Percentiles rank a stretch among this genome's conserved stretches.
phyloP scores from a whole-genome alignment of 2,113 vertebrate species.

The Blennius ocellaris region DNA sequence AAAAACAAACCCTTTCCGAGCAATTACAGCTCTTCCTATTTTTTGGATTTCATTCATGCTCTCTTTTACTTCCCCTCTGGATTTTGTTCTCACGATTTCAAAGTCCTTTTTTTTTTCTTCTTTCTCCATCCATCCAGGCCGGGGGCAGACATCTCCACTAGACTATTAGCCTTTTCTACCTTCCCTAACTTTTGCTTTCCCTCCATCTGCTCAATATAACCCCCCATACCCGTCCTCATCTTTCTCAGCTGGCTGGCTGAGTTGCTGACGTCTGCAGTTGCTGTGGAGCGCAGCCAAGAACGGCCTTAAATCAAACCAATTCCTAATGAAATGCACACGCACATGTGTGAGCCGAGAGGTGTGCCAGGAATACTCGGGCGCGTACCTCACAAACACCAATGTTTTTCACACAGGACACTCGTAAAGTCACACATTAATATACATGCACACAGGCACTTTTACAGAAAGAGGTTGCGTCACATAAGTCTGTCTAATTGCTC shows the following conservation, averaged over 20 bases:
- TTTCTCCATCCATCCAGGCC: slow-evolving; percentile 42
- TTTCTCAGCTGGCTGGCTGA: slow-evolving; percentile 40
- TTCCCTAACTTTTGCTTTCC: slow-evolving; percentile 39
- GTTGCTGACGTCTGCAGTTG: slow-evolving; percentile 75
- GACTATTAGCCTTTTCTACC: slow-evolving; percentile 44
- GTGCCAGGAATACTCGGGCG: neutral
- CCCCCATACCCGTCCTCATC: slow-evolving; percentile 6
- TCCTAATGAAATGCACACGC: slow-evolving; percentile 55
- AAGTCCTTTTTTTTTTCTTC: slow-evolving; percentile 22
- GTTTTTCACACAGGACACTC: neutral
- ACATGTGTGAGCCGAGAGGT: slow-evolving; percentile 27
- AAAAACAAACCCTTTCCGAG: neutral
- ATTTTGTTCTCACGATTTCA: slow-evolving; percentile 32
- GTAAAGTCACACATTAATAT: neutral
- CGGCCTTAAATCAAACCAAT: slow-evolving; percentile 69
- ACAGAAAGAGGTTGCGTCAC: no score
- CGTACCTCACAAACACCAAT: no score
- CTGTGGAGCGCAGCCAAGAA: slow-evolving; percentile 61
- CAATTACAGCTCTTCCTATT: neutral
- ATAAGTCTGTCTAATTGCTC: neutral
- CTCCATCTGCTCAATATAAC: slow-evolving; percentile 40
- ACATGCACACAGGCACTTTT: neutral
- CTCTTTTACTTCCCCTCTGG: slow-evolving; percentile 10
- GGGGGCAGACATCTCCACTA: slow-evolving; percentile 48
- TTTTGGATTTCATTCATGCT: neutral